Evolutionary conservation across 1,140 invertebrate species (phyloP), one percentile per base, ranked within the genome.

Genomic region (Magallana angulata): DNA sequence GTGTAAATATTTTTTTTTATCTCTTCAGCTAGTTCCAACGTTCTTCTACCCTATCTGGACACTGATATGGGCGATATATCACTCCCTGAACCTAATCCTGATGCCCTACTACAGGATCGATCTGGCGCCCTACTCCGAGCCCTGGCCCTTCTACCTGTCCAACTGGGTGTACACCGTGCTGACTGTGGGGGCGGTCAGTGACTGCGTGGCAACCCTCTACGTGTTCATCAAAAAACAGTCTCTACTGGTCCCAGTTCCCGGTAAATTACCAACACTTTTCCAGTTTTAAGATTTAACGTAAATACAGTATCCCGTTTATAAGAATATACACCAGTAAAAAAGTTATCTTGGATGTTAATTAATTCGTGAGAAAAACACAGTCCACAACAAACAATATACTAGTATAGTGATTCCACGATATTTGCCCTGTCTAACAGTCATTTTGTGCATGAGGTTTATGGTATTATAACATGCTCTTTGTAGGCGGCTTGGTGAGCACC

Each of bases 41-140:
- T 48, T 85, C 12, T 81, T 87, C 12, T 87, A 87, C 57, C 87
- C 82, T 11, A 11, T 87, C 24, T 87, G 87, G 87, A 84, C 57
- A 6, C 14, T 24, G 57, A n/a, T 87, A 59, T 87, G 87, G 87
- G 68, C 82, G 24, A 24, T 87, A 24, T 87, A 12, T 24, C 82
- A 87, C 24, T 11, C 80, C 9, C 7, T 58, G 2, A 80, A 68
- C 59, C 60, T 84, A 9, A 7, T 57, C 9, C 9, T 84, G 24
- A 68, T 76, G 18, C 68, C 68, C 18, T 76, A 84, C 62, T 59
- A 57, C 30, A 48, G 68, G 36, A 76, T 11, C 30, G 68, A 76
- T 12, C 57, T 80, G 18, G 82, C 16, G 0, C n/a, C 57, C 1
- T 56, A 30, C 12, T 58, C 80, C n/a, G 57, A 84, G 7, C 58